phyloP scores from a whole-genome alignment of 2,113 vertebrate genomes.

The Dasyornis broadbenti region DNA sequence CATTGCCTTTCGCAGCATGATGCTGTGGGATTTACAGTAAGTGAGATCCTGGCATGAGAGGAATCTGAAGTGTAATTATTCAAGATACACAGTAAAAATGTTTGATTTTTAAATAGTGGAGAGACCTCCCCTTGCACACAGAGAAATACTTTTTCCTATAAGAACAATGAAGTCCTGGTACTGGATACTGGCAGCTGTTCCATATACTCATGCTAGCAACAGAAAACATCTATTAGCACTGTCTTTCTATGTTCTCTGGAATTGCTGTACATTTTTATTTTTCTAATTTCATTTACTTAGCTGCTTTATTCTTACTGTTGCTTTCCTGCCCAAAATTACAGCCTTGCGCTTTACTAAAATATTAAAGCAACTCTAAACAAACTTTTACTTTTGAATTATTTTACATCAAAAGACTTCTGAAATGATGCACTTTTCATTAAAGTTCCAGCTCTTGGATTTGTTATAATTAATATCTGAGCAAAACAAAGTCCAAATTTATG shows the following conservation, averaged over 20 bases:
- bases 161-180: constrained; percentile 4
- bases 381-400: neutral
- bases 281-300: neutral
- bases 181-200: neutral
- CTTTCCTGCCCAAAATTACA: neutral
- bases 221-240: neutral
- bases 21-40: neutral
- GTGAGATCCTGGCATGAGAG: neutral
- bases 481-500: neutral
- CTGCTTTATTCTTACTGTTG: neutral
- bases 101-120: neutral
- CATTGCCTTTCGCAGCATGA: neutral
- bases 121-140: neutral
- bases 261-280: neutral
- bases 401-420: neutral
- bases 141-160: neutral
- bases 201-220: neutral
- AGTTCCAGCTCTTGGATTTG: neutral
- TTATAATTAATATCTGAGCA: neutral
- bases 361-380: neutral
- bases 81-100: neutral
- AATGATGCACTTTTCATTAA: neutral
- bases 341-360: neutral
- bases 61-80: neutral
- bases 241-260: neutral